phyloP scores from a whole-genome alignment of 2,113 vertebrate genomes.

The Phylloscopus trochiloides region DNA sequence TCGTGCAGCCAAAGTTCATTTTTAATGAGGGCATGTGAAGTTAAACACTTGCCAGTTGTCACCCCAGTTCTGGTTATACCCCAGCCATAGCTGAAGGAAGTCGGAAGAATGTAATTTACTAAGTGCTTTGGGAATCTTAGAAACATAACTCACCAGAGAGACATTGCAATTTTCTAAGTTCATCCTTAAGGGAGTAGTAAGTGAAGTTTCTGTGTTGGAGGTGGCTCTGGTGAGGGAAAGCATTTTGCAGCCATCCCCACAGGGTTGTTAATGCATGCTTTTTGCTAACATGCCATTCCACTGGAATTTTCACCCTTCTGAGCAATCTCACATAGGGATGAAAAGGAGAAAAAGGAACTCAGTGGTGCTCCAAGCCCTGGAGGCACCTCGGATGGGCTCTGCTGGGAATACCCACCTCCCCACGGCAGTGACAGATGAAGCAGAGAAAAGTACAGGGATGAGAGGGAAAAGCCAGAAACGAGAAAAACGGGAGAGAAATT shows the following conservation, averaged over 20 bases:
- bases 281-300: constrained; percentile 14
- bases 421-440: not conserved
- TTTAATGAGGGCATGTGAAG: not conserved
- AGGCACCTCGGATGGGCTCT: not conserved
- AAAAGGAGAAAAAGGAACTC: not conserved
- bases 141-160: not conserved
- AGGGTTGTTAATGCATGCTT: not conserved
- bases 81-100: not conserved
- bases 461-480: not conserved
- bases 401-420: not conserved
- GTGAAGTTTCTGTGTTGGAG: not conserved
- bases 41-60: not conserved
- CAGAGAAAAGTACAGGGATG: not conserved
- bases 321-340: not conserved
- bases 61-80: not conserved
- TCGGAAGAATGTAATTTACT: not conserved
- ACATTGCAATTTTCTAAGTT: not conserved
- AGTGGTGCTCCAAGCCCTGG: not conserved
- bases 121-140: not conserved
- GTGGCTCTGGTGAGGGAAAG: not conserved
- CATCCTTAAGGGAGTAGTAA: not conserved
- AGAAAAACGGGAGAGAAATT: not conserved
- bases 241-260: constrained; percentile 24
- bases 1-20: not conserved
- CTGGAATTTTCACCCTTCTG: constrained; percentile 43